phyloP scores from a whole-genome alignment of 2,888 invertebrate species.

The Nyleta sp. region DNA sequence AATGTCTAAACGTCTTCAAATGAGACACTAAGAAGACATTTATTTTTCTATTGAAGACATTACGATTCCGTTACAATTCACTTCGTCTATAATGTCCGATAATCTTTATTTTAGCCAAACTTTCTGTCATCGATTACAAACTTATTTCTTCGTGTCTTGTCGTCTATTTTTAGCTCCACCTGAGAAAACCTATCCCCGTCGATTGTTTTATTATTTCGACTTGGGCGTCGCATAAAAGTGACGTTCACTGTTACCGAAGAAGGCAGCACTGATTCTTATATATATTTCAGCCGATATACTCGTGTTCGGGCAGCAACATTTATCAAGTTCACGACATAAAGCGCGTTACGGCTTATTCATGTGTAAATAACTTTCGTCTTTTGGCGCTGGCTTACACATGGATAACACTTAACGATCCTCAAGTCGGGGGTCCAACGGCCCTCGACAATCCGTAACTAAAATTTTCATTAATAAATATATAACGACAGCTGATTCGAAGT shows the following conservation, averaged over 20 bases:
- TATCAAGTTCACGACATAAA: slow-evolving; percentile 75
- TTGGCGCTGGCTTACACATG: slow-evolving; percentile 61
- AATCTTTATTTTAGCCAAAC: slow-evolving; percentile 27
- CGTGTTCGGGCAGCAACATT: slow-evolving; percentile 72
- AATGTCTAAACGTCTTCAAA: no score
- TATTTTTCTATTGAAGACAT: no score
- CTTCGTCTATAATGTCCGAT: slow-evolving; percentile 22
- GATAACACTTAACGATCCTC: slow-evolving; percentile 72
- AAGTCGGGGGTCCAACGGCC: slow-evolving; percentile 21
- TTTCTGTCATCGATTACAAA: slow-evolving; percentile 38
- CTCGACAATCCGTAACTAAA: slow-evolving; percentile 32
- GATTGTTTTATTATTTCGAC: slow-evolving; percentile 34
- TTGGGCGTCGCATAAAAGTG: slow-evolving; percentile 34
- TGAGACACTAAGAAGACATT: no score
- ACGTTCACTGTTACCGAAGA: slow-evolving; percentile 24
- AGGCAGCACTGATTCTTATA: slow-evolving; percentile 33
- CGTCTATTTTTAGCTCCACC: slow-evolving; percentile 27
- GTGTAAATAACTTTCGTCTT: slow-evolving; percentile 72
- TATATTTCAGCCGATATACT: slow-evolving; percentile 57
- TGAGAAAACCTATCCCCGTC: slow-evolving; percentile 1
- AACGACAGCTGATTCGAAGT: slow-evolving; percentile 41
- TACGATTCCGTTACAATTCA: no score
- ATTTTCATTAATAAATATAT: slow-evolving; percentile 24
- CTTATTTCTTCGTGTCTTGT: not conserved
- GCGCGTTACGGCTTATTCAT: slow-evolving; percentile 80